These are phyloP conservation scores for Hofmannophila pseudospretella DNA, from an alignment of 2,888 invertebrate genomes.

Conservation along the genomic window DNA sequence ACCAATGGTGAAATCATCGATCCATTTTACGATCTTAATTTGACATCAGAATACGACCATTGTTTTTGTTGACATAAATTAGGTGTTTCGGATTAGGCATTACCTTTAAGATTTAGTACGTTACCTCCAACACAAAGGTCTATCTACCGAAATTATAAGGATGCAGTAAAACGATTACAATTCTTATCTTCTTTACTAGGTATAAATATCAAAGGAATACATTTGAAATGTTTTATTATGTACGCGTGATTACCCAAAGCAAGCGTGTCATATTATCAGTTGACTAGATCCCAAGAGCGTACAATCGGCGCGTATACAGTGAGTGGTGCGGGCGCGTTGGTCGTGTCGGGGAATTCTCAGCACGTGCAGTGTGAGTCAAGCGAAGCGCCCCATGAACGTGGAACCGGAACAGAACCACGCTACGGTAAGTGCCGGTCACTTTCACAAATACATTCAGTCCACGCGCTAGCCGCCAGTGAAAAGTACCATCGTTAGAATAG, in stretches of 20 bases:
- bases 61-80: no score
- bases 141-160: no score
- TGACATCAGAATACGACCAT: no score
- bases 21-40: no score
- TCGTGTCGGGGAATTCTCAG: slow-evolving; percentile 16
- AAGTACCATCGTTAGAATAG: no score
- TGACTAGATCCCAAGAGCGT: slow-evolving; percentile 36
- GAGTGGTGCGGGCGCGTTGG: slow-evolving; percentile 30
- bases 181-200: slow-evolving; percentile 13
- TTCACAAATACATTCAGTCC: slow-evolving; percentile 1
- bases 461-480: no score
- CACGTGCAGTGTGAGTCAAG: slow-evolving; percentile 32
- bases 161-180: slow-evolving; percentile 17
- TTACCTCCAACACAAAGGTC: no score
- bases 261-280: slow-evolving; percentile 49
- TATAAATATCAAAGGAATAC: slow-evolving; percentile 17
- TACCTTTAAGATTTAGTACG: no score
- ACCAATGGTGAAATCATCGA: no score
- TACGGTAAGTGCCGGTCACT: slow-evolving; percentile 36
- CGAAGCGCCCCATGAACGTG: slow-evolving; percentile 28
- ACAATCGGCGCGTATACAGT: slow-evolving; percentile 37
- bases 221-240: slow-evolving; percentile 31
- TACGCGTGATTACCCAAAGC: slow-evolving; percentile 43
- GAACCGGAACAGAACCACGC: slow-evolving; percentile 28
- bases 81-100: no score